phyloP scores from a whole-genome alignment of 2,797 vertebrate species.

The Poecile montanus region DNA sequence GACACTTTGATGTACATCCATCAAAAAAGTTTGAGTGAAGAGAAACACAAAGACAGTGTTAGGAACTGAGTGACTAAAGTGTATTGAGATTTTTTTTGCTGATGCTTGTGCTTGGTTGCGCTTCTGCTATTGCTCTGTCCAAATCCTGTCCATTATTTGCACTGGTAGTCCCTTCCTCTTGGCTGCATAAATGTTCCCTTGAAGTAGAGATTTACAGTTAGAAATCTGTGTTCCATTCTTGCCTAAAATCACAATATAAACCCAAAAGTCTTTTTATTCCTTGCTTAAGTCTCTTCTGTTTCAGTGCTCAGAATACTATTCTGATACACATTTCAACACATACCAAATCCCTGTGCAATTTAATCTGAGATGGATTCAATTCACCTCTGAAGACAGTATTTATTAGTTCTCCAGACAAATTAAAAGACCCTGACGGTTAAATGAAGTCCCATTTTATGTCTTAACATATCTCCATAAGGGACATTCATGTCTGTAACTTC shows the following conservation, averaged over 20 bases:
- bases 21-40: not conserved
- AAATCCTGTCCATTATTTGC: not conserved
- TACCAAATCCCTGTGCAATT: not conserved
- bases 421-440: slow-evolving; percentile 18
- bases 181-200: not conserved
- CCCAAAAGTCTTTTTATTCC: not conserved
- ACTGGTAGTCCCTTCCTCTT: not conserved
- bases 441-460: slow-evolving; percentile 10
- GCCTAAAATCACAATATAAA: not conserved
- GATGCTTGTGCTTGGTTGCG: not conserved
- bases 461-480: slow-evolving; percentile 9
- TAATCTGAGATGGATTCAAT: not conserved
- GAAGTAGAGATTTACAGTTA: not conserved
- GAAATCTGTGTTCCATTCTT: not conserved
- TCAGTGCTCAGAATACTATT: not conserved
- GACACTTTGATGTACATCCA: not conserved
- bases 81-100: not conserved
- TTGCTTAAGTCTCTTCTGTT: not conserved
- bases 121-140: not conserved
- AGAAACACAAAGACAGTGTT: not conserved
- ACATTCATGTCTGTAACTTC: slow-evolving; percentile 30
- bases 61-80: not conserved
- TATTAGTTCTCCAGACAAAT: slow-evolving; percentile 40
- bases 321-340: accelerated
- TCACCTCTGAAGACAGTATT: slow-evolving; percentile 10